Base-by-base conservation (phyloP, 2,113 vertebrate species). In the Dolichotis patagonum region DNA sequence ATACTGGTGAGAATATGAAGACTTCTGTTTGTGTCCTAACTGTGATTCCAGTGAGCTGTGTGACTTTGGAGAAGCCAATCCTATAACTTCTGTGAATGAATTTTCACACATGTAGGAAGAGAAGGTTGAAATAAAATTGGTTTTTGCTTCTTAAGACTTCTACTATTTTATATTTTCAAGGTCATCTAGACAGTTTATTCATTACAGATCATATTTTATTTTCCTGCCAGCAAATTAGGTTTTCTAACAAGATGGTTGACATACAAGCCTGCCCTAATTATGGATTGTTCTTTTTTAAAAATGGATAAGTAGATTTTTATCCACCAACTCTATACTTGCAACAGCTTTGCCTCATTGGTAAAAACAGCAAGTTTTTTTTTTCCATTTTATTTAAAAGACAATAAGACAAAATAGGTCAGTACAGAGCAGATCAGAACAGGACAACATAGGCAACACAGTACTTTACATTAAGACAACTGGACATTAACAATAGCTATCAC, bases 61-160 rank as follows among this genome's bases (percentile, higher is more conserved):
- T 16, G 69, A 63, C 26, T 46, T 85, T 75, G 65, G 6, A 41
- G 30, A 91, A 77, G 24, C 88, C 77, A 73, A 38, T 41, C 65
- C n/a, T 41, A 1, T 12, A 80, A 62, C 58, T 81, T 5, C 84
- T 88, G 35, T 35, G 91, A 85, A 86, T 43, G 5, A 80, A 43
- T 71, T 69, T 82, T 95, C 52, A 65, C 0, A 9, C n/a, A 67
- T 94, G 20, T 35, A 43, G 30, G 24, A 89, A 83, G 19, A 92
- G 9, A 83, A 80, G 0, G 2, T 63, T 92, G 7, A 16, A 82
- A 5, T 56, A 60, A 90, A 90, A 24, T 75, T 30, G 19, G 10
- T 83, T 91, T 94, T n/a, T 54, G 58, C 43, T 91, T 90, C 73
- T 86, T 69, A n/a, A 54, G 22, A 71, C 90, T 81, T 96, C 85